A percentile compares a stretch with the other conserved stretches of the same genome.
These are phyloP conservation scores for Halcyon leucocephala DNA, from an alignment of 2,797 vertebrate genomes.

Conservation along the genomic window DNA sequence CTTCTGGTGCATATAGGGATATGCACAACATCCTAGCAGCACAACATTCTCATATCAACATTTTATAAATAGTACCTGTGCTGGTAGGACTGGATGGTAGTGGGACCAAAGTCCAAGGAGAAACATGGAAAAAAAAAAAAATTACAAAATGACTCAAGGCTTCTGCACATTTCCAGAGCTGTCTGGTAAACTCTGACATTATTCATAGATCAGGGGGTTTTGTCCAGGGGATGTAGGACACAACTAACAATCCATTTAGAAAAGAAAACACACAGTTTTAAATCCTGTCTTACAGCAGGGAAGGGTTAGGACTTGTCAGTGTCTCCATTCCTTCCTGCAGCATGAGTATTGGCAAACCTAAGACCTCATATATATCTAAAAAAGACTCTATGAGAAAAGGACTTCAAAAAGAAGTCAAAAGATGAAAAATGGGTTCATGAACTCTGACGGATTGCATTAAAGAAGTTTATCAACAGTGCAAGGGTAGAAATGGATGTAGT, in stretches of 20 bases:
- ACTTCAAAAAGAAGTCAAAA: background rate
- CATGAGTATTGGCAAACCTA: background rate
- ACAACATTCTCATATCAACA: fast-evolving
- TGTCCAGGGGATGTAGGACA: background rate
- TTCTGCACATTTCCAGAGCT: background rate
- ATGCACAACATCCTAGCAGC: background rate
- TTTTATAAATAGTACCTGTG: background rate
- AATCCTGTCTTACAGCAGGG: background rate
- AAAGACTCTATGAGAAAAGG: background rate
- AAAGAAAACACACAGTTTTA: background rate
- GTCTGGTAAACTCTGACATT: background rate
- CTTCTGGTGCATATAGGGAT: background rate
- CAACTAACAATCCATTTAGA: background rate
- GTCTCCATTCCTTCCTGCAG: background rate
- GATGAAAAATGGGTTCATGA: background rate
- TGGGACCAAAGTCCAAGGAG: background rate
- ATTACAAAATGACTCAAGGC: background rate
- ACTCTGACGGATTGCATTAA: background rate
- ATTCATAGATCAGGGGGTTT: background rate
- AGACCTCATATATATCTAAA: background rate
- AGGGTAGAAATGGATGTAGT: background rate
- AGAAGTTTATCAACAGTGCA: background rate
- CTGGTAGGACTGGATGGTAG: background rate
- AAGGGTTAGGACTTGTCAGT: background rate
- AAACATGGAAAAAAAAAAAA: background rate